These are phyloP conservation scores for Barnardius zonarius DNA, from an alignment of 2,113 vertebrate species.

Conservation along the genomic window DNA sequence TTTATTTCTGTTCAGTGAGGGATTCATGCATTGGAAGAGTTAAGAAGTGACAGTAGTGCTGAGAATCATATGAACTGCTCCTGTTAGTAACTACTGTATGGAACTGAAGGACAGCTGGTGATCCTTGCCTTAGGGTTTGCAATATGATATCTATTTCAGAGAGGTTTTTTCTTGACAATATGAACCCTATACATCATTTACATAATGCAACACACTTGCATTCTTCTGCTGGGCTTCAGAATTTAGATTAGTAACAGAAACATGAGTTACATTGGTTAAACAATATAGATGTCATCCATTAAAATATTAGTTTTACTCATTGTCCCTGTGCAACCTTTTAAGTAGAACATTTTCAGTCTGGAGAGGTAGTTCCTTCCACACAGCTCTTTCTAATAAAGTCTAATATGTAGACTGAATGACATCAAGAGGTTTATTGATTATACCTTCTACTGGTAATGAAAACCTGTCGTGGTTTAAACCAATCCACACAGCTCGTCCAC, in stretches of 20 bases:
- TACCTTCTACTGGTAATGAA: conserved; percentile 8
- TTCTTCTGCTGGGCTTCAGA: conserved; percentile 50
- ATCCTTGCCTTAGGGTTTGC: conserved; percentile 49
- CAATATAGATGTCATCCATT: conserved; percentile 62
- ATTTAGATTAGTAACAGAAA: conserved; percentile 64
- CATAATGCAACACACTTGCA: conserved; percentile 57
- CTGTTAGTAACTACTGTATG: conserved; percentile 25
- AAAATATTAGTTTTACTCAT: conserved; percentile 62
- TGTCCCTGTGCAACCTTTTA: conserved; percentile 48
- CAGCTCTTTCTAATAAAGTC: conserved; percentile 29
- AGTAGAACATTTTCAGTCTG: conserved; percentile 15
- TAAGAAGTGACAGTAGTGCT: conserved; percentile 5
- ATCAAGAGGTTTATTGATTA: background rate
- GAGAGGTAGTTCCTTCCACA: background rate
- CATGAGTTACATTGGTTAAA: conserved; percentile 46
- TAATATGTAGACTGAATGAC: background rate
- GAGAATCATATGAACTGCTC: conserved; percentile 1
- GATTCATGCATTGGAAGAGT: conserved; percentile 6
- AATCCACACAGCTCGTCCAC: too few species aligned
- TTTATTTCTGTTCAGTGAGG: background rate
- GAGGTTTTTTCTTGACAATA: background rate
- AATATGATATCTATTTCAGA: conserved; percentile 21
- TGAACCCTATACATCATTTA: conserved; percentile 40
- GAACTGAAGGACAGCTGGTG: conserved; percentile 52
- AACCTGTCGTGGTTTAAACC: too few species aligned